These are phyloP conservation scores for Protobothrops flavoviridis DNA, from an alignment of 2,113 vertebrate species.

Conservation along the genomic window DNA sequence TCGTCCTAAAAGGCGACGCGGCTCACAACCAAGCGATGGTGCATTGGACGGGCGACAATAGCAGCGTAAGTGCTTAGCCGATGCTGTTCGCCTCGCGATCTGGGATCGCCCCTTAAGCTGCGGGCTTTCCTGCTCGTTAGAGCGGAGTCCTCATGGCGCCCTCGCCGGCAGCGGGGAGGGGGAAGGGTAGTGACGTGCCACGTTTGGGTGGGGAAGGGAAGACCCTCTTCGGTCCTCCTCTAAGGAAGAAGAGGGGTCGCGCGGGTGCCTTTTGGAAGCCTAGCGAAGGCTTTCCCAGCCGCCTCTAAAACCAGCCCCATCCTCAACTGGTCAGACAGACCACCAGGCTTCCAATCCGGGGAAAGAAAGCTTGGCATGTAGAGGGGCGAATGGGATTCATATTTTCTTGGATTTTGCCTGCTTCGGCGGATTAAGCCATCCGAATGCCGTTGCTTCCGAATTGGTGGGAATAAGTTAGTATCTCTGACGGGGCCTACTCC, in stretches of 20 bases:
- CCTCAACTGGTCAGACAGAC: too few species aligned
- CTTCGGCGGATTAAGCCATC: background rate
- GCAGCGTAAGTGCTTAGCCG: slow-evolving; percentile 86
- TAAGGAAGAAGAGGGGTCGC: background rate
- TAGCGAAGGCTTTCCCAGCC: background rate
- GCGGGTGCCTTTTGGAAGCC: background rate
- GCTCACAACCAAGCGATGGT: slow-evolving; percentile 99
- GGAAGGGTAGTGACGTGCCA: background rate
- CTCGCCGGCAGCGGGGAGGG: background rate
- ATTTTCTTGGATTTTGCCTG: too few species aligned
- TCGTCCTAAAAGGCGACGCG: slow-evolving; percentile 94
- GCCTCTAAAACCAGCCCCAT: background rate
- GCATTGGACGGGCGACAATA: slow-evolving; percentile 98
- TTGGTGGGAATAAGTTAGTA: background rate
- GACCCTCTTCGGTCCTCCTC: too few species aligned
- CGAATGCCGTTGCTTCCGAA: background rate
- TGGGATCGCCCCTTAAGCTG: background rate
- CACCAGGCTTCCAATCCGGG: background rate
- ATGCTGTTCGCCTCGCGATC: background rate
- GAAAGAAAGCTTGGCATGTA: background rate
- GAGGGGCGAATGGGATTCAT: background rate
- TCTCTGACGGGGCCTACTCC: background rate
- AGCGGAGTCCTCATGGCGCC: background rate
- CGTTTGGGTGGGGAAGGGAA: background rate
- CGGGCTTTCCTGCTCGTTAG: background rate